These are phyloP conservation scores for Echinometra lucunter DNA, from an alignment of 53 echinoderm and acorn worm species.

Conservation along the genomic window DNA sequence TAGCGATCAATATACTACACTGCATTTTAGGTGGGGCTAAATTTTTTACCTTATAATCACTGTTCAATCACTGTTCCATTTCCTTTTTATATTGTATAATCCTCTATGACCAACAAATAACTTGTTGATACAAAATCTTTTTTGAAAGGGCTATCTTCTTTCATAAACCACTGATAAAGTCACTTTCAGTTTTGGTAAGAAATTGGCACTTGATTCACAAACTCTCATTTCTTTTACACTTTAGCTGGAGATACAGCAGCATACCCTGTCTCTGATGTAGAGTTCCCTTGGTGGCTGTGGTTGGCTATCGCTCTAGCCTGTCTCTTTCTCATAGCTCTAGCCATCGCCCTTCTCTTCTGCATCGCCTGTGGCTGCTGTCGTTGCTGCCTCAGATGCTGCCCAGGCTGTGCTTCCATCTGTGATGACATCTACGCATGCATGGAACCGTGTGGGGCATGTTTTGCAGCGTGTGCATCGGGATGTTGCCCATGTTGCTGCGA, in stretches of 20 bases:
- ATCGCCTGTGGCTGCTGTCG: constrained; percentile 92
- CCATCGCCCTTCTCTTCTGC: constrained; percentile 91
- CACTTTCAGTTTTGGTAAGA: background rate
- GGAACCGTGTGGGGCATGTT: constrained; percentile 77
- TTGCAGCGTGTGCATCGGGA: constrained; percentile 79
- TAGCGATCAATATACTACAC: no score
- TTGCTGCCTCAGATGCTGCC: constrained; percentile 88
- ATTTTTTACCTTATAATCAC: no score
- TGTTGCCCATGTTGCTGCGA: constrained; percentile 95
- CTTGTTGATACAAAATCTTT: no score
- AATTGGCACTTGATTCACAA: background rate
- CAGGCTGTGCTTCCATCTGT: constrained; percentile 79
- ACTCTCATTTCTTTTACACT: background rate
- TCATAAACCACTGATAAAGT: no score
- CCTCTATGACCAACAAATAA: no score
- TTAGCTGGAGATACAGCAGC: constrained; percentile 19
- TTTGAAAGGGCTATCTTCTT: no score
- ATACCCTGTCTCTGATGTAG: constrained; percentile 61
- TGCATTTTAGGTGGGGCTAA: no score
- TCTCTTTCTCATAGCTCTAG: constrained; percentile 86
- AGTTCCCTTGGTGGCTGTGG: constrained; percentile 96
- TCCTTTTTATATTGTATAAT: no score
- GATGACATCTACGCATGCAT: constrained; percentile 76
- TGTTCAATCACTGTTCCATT: no score
- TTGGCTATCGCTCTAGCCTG: constrained; percentile 81